These are phyloP conservation scores for Brienomyrus brachyistius DNA, from an alignment of 2,113 vertebrate species.

Conservation along the genomic window DNA sequence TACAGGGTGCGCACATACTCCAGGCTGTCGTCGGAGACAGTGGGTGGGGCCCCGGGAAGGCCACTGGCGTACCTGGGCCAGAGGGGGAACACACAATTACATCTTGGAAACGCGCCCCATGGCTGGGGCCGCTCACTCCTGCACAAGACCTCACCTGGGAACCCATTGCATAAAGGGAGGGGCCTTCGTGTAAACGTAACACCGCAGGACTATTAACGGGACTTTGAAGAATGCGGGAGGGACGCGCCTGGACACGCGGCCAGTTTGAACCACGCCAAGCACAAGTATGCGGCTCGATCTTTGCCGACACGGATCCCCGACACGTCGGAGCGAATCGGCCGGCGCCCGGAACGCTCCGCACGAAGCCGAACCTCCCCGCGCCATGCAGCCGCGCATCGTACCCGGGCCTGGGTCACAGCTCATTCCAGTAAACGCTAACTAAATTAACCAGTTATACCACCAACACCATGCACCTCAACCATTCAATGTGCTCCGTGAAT, in stretches of 20 bases:
- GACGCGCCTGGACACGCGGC: neutral
- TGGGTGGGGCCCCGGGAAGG: constrained; percentile 55
- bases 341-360: neutral
- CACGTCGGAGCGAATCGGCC: neutral
- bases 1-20: constrained; percentile 97
- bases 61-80: constrained; percentile 68
- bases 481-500: neutral
- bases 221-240: neutral
- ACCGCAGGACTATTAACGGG: neutral
- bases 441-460: neutral
- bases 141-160: neutral
- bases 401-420: neutral
- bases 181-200: neutral
- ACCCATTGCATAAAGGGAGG: neutral
- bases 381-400: neutral
- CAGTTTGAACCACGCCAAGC: neutral
- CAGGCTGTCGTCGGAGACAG: constrained; percentile 71
- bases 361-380: neutral
- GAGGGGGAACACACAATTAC: neutral
- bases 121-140: neutral
- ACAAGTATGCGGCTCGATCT: neutral
- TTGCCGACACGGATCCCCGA: neutral
- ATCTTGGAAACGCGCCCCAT: neutral
- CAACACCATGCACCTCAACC: neutral
- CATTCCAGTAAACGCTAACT: neutral